These are phyloP conservation scores for Ectropis crepuscularia DNA, from an alignment of 2,888 invertebrate species.

Conservation along the genomic window DNA sequence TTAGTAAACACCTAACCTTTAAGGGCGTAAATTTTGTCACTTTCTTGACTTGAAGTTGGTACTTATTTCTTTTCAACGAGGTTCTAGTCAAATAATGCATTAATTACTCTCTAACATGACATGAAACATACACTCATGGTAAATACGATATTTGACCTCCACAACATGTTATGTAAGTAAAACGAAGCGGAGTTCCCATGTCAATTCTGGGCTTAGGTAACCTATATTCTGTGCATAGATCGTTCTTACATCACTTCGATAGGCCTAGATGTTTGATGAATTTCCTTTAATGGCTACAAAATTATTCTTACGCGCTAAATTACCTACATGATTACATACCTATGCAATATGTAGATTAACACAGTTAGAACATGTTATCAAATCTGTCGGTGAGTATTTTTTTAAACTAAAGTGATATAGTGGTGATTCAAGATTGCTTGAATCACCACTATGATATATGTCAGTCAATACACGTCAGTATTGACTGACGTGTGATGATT, in stretches of 20 bases:
- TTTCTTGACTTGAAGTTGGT: background rate
- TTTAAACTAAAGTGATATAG: too few species aligned
- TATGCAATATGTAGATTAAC: too few species aligned
- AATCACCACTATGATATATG: too few species aligned
- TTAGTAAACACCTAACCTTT: background rate
- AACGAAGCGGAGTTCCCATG: constrained; percentile 55
- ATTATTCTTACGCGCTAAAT: background rate
- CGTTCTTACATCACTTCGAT: constrained; percentile 32
- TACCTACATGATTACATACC: background rate
- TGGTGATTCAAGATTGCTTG: too few species aligned
- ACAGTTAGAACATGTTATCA: too few species aligned
- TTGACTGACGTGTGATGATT: too few species aligned
- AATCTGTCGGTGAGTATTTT: too few species aligned
- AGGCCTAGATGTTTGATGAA: constrained; percentile 29
- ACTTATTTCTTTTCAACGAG: constrained; percentile 11
- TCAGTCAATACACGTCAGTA: too few species aligned
- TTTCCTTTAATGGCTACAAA: constrained; percentile 33
- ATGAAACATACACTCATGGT: constrained; percentile 35
- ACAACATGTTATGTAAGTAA: constrained; percentile 54
- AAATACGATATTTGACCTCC: constrained; percentile 59
- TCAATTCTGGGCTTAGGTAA: constrained; percentile 46
- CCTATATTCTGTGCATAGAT: constrained; percentile 35
- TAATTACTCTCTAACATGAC: constrained; percentile 51
- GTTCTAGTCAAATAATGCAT: constrained; percentile 21
- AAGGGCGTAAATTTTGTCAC: background rate